phyloP scores from a whole-genome alignment of 2,888 invertebrate species.

The Troides aeacus region DNA sequence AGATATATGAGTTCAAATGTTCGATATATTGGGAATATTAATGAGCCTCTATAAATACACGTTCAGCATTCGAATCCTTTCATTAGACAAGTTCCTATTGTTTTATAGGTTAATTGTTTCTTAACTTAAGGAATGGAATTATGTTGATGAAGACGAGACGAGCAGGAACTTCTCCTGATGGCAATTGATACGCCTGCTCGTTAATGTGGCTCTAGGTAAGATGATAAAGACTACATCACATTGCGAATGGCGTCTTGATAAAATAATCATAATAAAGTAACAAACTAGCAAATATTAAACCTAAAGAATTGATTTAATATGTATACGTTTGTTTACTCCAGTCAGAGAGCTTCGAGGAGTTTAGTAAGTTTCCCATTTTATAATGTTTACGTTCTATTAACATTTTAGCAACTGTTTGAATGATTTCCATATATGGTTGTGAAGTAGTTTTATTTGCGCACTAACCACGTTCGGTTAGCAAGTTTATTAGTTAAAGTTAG shows the following conservation, averaged over 20 bases:
- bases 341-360: not conserved
- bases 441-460: constrained; percentile 8
- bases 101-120: not conserved
- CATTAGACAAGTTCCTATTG: not conserved
- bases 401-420: not conserved
- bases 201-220: too few species aligned
- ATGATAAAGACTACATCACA: too few species aligned
- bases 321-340: not conserved
- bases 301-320: too few species aligned
- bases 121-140: too few species aligned
- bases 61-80: not conserved
- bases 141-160: too few species aligned
- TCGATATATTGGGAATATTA: constrained; percentile 14
- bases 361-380: not conserved
- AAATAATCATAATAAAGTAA: too few species aligned
- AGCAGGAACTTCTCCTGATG: too few species aligned
- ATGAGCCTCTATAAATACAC: not conserved
- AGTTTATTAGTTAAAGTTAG: not conserved
- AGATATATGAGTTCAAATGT: constrained; percentile 10
- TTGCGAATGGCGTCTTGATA: too few species aligned
- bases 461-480: not conserved
- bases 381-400: not conserved
- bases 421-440: constrained; percentile 20
- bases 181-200: too few species aligned
- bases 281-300: not conserved